Percentiles rank a stretch among this genome's conserved stretches.
These are phyloP conservation scores for Platycercus adscitus DNA, from an alignment of 2,113 vertebrate genomes.

Conservation along the genomic window DNA sequence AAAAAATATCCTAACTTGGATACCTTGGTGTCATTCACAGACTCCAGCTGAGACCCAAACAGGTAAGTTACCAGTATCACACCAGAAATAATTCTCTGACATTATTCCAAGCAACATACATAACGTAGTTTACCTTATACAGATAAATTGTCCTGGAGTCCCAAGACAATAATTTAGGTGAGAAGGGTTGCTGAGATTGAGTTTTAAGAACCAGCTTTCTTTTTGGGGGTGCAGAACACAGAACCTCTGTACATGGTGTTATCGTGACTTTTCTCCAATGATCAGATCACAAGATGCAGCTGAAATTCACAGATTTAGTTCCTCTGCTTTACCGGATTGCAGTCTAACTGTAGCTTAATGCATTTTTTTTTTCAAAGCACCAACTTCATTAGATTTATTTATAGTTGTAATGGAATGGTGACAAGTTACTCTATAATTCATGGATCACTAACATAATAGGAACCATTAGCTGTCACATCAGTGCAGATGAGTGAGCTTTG, in stretches of 20 bases:
- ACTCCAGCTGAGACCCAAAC: background rate
- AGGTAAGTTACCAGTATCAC: background rate
- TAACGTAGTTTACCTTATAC: background rate
- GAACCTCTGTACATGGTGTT: background rate
- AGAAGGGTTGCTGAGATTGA: background rate
- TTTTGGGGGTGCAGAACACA: background rate
- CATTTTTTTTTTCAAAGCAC: background rate
- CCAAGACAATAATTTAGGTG: background rate
- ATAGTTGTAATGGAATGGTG: background rate
- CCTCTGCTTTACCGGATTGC: background rate
- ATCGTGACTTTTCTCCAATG: background rate
- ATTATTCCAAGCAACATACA: background rate
- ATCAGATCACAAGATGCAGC: background rate
- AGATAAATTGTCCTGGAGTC: background rate
- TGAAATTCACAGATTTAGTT: background rate
- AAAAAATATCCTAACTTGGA: background rate
- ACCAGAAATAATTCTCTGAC: background rate
- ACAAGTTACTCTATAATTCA: constrained; percentile 33
- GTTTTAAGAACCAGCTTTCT: background rate
- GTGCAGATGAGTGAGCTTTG: constrained; percentile 23
- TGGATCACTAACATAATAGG: background rate
- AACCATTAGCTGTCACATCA: constrained; percentile 61
- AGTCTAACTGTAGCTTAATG: background rate
- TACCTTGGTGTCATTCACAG: background rate
- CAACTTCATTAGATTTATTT: constrained; percentile 52